A percentile compares a stretch with the other conserved stretches of the same genome.
phyloP scores from a whole-genome alignment of 2,113 vertebrate genomes.

The Pseudolaguvia tuberculata region DNA sequence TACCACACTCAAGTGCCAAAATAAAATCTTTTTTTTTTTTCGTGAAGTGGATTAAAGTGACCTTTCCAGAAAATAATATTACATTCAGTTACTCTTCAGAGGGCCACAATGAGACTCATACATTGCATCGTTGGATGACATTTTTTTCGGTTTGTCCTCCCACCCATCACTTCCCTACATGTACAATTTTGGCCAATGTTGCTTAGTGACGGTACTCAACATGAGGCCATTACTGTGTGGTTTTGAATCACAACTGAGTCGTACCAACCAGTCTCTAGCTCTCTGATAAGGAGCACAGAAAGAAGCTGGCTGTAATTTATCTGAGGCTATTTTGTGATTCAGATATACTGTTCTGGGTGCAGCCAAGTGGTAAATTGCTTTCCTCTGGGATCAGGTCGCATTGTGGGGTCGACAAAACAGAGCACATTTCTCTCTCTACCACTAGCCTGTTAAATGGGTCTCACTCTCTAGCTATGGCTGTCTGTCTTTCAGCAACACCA shows the following conservation, averaged over 20 bases:
- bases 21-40: background rate
- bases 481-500: slow-evolving; percentile 41
- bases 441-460: slow-evolving; percentile 26
- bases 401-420: slow-evolving; percentile 64
- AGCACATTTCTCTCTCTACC: slow-evolving; percentile 46
- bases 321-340: slow-evolving; percentile 69
- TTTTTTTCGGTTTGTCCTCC: slow-evolving; percentile 24
- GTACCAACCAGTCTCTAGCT: slow-evolving; percentile 61
- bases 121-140: slow-evolving; percentile 5
- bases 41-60: background rate
- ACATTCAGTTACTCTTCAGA: background rate
- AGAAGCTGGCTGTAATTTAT: slow-evolving; percentile 77
- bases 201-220: slow-evolving; percentile 62
- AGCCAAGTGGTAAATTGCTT: slow-evolving; percentile 81
- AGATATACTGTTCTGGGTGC: slow-evolving; percentile 70
- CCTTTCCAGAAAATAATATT: background rate
- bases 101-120: background rate
- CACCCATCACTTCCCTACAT: slow-evolving; percentile 33
- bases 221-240: slow-evolving; percentile 53
- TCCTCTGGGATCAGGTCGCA: slow-evolving; percentile 72
- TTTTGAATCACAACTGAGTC: slow-evolving; percentile 65
- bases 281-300: slow-evolving; percentile 65
- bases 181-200: slow-evolving; percentile 49
- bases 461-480: slow-evolving; percentile 14
- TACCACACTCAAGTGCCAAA: background rate